phyloP scores from a whole-genome alignment of 2,113 vertebrate species.

The Melanerpes aurifrons region DNA sequence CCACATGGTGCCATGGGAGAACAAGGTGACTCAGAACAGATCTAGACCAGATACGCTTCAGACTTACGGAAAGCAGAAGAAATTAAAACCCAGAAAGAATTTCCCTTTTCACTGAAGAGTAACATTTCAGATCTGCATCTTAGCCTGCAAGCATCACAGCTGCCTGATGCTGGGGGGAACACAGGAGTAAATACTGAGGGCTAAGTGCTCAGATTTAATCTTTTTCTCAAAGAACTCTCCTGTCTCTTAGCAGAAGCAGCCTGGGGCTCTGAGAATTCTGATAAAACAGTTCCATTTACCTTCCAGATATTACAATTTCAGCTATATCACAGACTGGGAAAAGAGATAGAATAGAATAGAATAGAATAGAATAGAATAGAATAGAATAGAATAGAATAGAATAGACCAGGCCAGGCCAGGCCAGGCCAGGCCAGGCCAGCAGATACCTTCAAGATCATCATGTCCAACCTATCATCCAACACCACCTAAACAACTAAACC shows the following conservation, averaged over 20 bases:
- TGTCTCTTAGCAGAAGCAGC: background rate
- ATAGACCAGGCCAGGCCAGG: too few relatives aligned
- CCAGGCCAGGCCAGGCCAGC: too few relatives aligned
- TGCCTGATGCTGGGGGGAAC: background rate
- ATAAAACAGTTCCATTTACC: background rate
- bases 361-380: too few relatives aligned
- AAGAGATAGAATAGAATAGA: background rate
- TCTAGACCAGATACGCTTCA: background rate
- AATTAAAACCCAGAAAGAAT: background rate
- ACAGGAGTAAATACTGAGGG: background rate
- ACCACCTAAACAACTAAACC: too few relatives aligned
- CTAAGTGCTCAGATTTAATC: background rate
- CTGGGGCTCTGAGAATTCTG: background rate
- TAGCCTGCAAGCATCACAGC: background rate
- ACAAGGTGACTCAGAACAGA: background rate
- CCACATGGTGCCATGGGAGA: accelerated
- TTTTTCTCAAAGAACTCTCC: background rate
- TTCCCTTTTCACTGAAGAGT: conserved; percentile 28
- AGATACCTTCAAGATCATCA: too few relatives aligned
- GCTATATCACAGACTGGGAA: accelerated
- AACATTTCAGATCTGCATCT: background rate
- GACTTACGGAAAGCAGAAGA: background rate
- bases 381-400: too few relatives aligned
- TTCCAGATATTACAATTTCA: background rate
- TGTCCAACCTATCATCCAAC: too few relatives aligned